Base-by-base conservation (phyloP, 2,888 invertebrate species). In the Drosophila kambysellisi region DNA sequence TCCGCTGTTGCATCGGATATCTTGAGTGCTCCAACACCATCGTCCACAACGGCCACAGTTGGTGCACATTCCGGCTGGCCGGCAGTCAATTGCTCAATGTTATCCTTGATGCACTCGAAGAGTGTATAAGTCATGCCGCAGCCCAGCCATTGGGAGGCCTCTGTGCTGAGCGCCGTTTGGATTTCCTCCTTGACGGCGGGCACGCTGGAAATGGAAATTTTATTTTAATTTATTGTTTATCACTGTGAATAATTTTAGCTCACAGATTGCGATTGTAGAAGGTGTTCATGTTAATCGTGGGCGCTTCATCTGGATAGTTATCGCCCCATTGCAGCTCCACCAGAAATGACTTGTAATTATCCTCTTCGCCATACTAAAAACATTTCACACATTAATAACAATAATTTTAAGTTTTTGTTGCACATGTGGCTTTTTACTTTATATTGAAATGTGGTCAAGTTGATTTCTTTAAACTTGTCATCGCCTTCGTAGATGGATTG, bases 401-500 rank as follows among this genome's bases (percentile, higher is more conserved):
- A 11, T 15, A 12, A n/a, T n/a, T 56, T 29, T 33, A 39, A 9
- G 5, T 41, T 0, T 20, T 30, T n/a, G 11, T 9, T 66, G 48
- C 37, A 59, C 73, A 63, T 77, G 64, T 32, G 68, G 12, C 20
- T 46, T 73, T 46, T 66, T 93, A 98, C 98, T 95, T 98, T 98
- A 91, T 98, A 99, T 91, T 98, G 98, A 94, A 96, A 98, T 65
- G 96, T 96, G 65, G 95, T 96, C 11, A 95, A 92, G 91, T 96
- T 95, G 39, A 97, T 93, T 94, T 97, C 95, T 92, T 97, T 98
- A 92, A 98, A 99, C 70, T 95, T 95, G 3, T 95, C 94, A 93
- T 99, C 99, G 25, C 98, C 98, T 89, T 99, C 98, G 93, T 99
- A 99, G 88, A 99, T 99, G 5, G 98, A 98, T 80, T 95, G 95